Evolutionary conservation across 2,113 vertebrate genomes (phyloP), one percentile per base, ranked within the genome.

Genomic region (Progne subis): DNA sequence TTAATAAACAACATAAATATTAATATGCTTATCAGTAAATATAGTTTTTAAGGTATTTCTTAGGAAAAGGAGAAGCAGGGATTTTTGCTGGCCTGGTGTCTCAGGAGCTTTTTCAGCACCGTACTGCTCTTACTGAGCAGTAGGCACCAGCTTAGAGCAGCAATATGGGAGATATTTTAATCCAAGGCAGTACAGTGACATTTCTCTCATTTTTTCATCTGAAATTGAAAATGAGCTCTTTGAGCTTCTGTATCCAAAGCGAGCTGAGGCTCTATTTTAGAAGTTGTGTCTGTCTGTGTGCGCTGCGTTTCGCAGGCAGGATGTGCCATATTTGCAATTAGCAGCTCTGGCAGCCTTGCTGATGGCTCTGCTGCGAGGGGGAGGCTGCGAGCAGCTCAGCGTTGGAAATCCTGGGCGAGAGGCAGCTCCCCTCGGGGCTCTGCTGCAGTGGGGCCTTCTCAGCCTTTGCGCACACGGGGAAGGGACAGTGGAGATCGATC

Each of bases 251-350:
- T 37, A 93, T 94, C 75, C 90, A 63, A 88, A 88, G 93, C 50
- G 90, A 90, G 92, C 90, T 8, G 92, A 91, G 92, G 80, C 87
- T 93, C 88, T 94, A 97, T 97, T 96, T 97, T 96, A 94, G 92
- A 97, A 97, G 92, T 95, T 96, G 93, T 95, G 95, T 96, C 95
- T 96, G 96, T 95, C 96, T 96, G 89, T 52, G 95, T 82, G 94
- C 67, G 95, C 95, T 90, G 82, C 80, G 34, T 95, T 95, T 94
- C 82, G 65, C 95, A 96, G 94, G 95, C 95, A 95, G 84, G 92
- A 57, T 79, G 78, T 95, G 93, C 95, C 95, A 96, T 76, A 79
- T 95, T 97, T 93, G 91, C 95, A 97, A 92, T 96, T 97, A 97
- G 91, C 95, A 92, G 94, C 81, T 95, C 87, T 96, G 95, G 95